Evolutionary conservation across 2,113 vertebrate species (phyloP).

Genomic region (Microcebus ravelobensis): DNA sequence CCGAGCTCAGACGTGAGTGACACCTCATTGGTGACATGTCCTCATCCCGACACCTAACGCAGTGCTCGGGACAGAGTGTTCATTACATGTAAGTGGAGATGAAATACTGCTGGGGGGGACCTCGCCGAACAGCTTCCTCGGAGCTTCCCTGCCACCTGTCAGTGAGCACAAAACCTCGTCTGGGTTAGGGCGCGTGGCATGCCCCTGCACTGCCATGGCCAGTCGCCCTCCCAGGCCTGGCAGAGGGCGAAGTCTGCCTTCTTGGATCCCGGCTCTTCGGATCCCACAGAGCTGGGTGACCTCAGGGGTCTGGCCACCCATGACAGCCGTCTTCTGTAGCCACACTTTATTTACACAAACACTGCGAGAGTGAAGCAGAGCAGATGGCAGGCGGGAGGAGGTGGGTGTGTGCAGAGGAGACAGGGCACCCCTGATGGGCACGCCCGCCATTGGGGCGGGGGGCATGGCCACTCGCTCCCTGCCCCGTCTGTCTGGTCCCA

Average conservation of each 20-base stretch:
- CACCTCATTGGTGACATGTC: not conserved
- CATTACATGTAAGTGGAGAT: not conserved
- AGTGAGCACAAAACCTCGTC: not conserved
- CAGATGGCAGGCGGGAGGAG: not conserved
- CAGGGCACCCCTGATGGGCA: not conserved
- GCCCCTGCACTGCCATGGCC: not conserved
- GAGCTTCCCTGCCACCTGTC: not conserved
- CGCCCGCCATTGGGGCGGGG: accelerated
- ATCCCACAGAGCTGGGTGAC: not conserved
- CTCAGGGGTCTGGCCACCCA: not conserved
- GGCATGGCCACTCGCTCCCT: not conserved
- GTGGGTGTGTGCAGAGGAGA: not conserved
- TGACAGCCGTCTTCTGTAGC: not conserved
- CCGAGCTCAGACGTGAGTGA: not conserved
- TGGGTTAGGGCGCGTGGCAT: not conserved
- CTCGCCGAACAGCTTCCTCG: not conserved
- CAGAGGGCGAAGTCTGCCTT: not conserved
- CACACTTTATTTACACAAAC: not conserved
- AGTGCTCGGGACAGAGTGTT: not conserved
- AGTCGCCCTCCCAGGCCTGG: not conserved
- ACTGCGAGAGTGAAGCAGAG: not conserved
- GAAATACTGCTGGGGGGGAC: not conserved
- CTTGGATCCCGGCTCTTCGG: not conserved
- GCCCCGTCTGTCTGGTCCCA: not conserved
- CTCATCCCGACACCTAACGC: not conserved